Conservation (phyloP, 2,113 vertebrate species). For the Dipodomys spectabilis region DNA sequence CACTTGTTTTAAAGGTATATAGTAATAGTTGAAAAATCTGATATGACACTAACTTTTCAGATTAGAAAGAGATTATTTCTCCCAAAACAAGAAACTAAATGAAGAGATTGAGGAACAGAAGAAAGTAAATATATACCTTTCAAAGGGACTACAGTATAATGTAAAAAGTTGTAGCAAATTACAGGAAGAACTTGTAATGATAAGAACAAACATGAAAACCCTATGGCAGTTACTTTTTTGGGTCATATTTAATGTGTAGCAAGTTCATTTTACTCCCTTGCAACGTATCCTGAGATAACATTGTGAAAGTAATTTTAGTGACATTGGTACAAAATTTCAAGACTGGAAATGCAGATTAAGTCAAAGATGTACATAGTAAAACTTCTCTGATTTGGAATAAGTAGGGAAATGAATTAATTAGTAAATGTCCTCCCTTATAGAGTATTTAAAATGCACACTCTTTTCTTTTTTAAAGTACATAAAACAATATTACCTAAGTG, state of each 20-base stretch:
- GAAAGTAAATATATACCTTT: slow-evolving; percentile 87
- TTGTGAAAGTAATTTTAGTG: slow-evolving; percentile 68
- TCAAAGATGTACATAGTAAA: slow-evolving; percentile 38
- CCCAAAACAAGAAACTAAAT: slow-evolving; percentile 86
- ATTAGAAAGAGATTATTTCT: slow-evolving; percentile 86
- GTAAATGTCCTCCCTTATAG: slow-evolving; percentile 49
- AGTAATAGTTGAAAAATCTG: slow-evolving; percentile 65
- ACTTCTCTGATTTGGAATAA: slow-evolving; percentile 51
- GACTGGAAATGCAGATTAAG: background rate
- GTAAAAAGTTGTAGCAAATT: slow-evolving; percentile 85
- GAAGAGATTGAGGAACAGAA: slow-evolving; percentile 89
- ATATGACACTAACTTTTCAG: slow-evolving; percentile 85
- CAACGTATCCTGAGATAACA: slow-evolving; percentile 30
- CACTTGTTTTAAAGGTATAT: slow-evolving; percentile 29
- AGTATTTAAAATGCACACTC: slow-evolving; percentile 18
- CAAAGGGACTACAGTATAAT: slow-evolving; percentile 85
- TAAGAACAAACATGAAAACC: slow-evolving; percentile 85
- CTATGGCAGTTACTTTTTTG: slow-evolving; percentile 69
- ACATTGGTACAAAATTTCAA: slow-evolving; percentile 61
- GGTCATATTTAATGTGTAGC: slow-evolving; percentile 65
- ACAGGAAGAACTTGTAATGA: slow-evolving; percentile 84
- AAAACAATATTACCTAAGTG: background rate
- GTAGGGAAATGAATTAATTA: slow-evolving; percentile 36
- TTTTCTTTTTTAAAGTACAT: background rate
- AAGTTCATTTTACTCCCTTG: background rate